phyloP scores from a whole-genome alignment of 2,888 invertebrate species.

The Dryococelus australis region DNA sequence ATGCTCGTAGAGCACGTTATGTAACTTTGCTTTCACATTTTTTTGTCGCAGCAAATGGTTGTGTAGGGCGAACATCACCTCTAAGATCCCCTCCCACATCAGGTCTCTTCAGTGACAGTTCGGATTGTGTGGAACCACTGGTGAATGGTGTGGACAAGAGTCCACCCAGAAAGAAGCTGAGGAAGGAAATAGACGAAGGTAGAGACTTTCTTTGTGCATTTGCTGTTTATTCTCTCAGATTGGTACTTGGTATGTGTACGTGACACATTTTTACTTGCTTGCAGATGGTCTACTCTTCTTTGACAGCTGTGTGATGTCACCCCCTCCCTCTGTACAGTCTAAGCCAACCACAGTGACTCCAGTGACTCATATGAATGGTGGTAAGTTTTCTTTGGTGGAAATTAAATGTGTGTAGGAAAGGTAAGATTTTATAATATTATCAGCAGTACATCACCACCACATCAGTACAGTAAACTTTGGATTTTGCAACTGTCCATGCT shows the following conservation, averaged over 20 bases:
- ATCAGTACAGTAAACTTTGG: no score
- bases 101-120: conserved; percentile 20
- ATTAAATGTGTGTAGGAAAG: no score
- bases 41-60: conserved; percentile 9
- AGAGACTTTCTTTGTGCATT: neutral
- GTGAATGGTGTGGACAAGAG: conserved; percentile 31
- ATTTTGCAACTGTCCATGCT: no score
- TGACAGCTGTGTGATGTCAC: conserved; percentile 42
- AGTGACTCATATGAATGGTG: neutral
- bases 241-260: no score
- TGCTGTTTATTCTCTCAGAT: no score
- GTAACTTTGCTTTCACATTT: no score
- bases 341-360: neutral
- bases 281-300: neutral
- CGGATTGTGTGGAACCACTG: conserved; percentile 28
- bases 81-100: conserved; percentile 30
- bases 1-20: no score
- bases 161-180: conserved; percentile 27
- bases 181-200: conserved; percentile 37
- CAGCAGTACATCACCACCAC: no score
- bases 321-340: conserved; percentile 37
- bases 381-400: neutral
- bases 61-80: conserved; percentile 33
- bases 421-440: no score
- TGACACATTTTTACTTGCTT: neutral